Evolutionary conservation across 2,113 vertebrate species (phyloP), one percentile per base, ranked within the genome.

Genomic region (Zosterops pallidus): DNA sequence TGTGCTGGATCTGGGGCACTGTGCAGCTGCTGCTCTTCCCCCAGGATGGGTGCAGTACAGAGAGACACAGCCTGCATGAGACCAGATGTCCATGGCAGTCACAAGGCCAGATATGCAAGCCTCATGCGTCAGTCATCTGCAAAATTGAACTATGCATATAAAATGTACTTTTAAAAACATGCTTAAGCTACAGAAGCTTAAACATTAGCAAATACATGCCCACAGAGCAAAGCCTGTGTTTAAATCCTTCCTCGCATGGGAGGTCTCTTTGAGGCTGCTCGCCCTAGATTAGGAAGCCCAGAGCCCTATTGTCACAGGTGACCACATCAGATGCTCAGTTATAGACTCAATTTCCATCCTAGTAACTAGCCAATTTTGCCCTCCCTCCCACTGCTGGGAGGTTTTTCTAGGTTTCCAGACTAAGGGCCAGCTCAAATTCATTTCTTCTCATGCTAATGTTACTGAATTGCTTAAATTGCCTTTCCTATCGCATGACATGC

Each of bases 381-480:
- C 69, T 76, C 52, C 46, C 39, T 91, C 60, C 47, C 44, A 41
- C 69, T 37, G n/a, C 81, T 9, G 5, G 50, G 49, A 94, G 41
- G 15, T 41, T 94, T 94, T 95, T 71, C 67, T 80, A 84, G 92
- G 29, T 92, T 96, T 94, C 92, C 91, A 94, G 69, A 94, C 76
- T 24, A 52, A 84, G 20, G 64, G 72, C 74, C 91, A 94, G 92
- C 72, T 82, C 62, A 65, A 71, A 82, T 83, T 91, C 56, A 86
- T 78, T 89, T 95, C 62, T 86, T 94, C 91, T 89, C 74, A 52
- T 0, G 10, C 64, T 81, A 77, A 12, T 33, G 10, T 74, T 83
- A 29, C 60, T 63, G 33, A 52, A 83, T 90, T 80, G 59, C 88
- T 92, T 83, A 74, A 93, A 86, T 80, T 77, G 39, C 33, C 64